A percentile compares a stretch with the other conserved stretches of the same genome.
Conservation (phyloP, 2,888 invertebrate species). For the Mellilla xanthometata region DNA sequence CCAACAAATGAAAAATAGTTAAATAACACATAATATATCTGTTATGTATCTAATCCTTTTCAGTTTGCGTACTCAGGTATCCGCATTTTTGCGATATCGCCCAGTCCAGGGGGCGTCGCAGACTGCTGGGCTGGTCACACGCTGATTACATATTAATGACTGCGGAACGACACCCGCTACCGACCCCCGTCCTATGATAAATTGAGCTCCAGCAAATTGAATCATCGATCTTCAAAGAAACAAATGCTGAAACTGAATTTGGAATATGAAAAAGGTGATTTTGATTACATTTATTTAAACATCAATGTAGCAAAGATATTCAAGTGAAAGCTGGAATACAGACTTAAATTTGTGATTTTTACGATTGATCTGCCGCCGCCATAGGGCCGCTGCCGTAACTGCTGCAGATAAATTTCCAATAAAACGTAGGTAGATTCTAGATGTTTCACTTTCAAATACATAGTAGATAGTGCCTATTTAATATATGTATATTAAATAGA, state of each 20-base stretch:
- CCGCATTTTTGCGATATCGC: constrained; percentile 26
- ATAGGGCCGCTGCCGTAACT: too few relatives aligned
- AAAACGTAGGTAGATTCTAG: neutral
- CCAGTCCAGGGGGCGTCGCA: constrained; percentile 11
- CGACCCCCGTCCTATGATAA: constrained; percentile 51
- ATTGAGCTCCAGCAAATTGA: constrained; percentile 54
- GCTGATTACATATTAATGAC: constrained; percentile 77
- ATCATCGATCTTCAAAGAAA: constrained; percentile 47
- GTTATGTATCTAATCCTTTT: constrained; percentile 3
- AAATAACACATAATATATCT: too few relatives aligned
- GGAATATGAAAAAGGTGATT: neutral
- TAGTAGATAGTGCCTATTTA: too few relatives aligned
- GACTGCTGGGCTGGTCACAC: constrained; percentile 43
- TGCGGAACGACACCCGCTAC: constrained; percentile 37
- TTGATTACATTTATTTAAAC: neutral
- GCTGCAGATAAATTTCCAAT: too few relatives aligned
- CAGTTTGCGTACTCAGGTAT: constrained; percentile 13
- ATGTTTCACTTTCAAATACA: neutral
- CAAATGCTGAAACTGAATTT: constrained; percentile 23
- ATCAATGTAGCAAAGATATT: too few relatives aligned
- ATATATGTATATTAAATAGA: constrained; percentile 11
- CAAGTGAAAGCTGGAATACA: too few relatives aligned
- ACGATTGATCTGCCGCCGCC: too few relatives aligned
- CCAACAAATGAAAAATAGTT: too few relatives aligned
- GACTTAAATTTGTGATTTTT: neutral